Percentiles rank a stretch among this genome's conserved stretches.
Conservation (phyloP, 2,888 invertebrate species). For the Caradrina kadenii region DNA sequence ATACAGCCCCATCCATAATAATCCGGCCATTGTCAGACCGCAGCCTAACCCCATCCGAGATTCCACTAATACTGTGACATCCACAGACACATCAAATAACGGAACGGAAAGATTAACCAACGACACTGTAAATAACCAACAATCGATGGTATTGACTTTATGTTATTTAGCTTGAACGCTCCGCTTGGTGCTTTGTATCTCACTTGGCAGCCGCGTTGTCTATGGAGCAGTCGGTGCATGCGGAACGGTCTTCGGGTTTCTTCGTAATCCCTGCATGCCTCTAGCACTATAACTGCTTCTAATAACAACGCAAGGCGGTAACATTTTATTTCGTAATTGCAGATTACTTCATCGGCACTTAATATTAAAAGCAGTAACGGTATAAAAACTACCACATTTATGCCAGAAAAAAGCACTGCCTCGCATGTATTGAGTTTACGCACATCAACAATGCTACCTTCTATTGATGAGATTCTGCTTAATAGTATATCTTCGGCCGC, state of each 20-base stretch:
- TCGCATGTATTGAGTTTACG: constrained; percentile 90
- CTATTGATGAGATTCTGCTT: constrained; percentile 91
- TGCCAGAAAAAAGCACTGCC: constrained; percentile 89
- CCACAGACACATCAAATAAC: constrained; percentile 90
- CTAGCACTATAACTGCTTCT: constrained; percentile 75
- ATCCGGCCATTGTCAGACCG: constrained; percentile 90
- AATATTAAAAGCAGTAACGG: constrained; percentile 89
- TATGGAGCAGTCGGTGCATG: constrained; percentile 70
- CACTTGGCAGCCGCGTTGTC: constrained; percentile 70
- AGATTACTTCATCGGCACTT: constrained; percentile 89
- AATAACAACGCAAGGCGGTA: constrained; percentile 80
- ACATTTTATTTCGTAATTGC: constrained; percentile 89
- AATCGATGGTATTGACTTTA: constrained; percentile 89
- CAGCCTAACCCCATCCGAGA: constrained; percentile 91
- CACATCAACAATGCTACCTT: constrained; percentile 91
- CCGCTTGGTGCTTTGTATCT: constrained; percentile 83
- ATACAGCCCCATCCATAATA: constrained; percentile 91
- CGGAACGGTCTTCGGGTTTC: constrained; percentile 66
- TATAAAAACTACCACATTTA: constrained; percentile 85
- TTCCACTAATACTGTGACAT: constrained; percentile 92
- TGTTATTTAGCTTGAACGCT: constrained; percentile 88
- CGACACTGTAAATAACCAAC: constrained; percentile 90
- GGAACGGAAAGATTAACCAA: constrained; percentile 89
- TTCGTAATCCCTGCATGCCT: constrained; percentile 81
- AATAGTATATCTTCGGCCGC: constrained; percentile 91